These are phyloP conservation scores for Leucoraja erinaceus DNA, from an alignment of 2,113 vertebrate genomes.

Conservation along the genomic window DNA sequence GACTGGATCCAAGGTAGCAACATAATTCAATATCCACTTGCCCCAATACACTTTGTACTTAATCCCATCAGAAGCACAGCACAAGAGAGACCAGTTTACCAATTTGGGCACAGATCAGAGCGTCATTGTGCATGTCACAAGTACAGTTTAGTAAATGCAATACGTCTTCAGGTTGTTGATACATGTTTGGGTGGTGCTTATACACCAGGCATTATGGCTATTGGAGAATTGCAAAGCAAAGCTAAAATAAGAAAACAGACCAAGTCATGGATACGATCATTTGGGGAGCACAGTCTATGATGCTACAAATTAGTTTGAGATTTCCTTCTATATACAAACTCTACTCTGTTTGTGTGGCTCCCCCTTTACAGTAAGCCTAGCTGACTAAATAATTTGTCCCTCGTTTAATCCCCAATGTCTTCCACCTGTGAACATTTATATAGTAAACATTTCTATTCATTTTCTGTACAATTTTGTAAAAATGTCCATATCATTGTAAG, in stretches of 20 bases:
- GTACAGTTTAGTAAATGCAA: conserved; percentile 3
- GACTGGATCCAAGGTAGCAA: conserved; percentile 9
- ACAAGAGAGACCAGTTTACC: not conserved
- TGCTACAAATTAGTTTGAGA: conserved; percentile 7
- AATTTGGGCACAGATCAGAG: not conserved
- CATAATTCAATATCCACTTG: not conserved
- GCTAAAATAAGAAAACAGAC: not conserved
- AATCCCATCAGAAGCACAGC: not conserved
- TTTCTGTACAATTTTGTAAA: conserved; percentile 12
- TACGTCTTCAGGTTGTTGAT: not conserved
- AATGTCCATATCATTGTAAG: not conserved
- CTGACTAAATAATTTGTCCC: not conserved
- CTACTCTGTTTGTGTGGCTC: not conserved
- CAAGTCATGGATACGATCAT: not conserved
- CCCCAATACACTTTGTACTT: not conserved
- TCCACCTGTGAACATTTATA: not conserved
- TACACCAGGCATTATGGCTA: too few relatives aligned
- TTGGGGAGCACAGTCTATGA: not conserved
- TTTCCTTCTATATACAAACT: not conserved
- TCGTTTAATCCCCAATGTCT: not conserved
- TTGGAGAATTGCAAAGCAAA: not conserved
- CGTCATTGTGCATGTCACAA: not conserved
- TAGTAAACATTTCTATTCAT: not conserved
- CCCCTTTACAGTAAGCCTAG: not conserved
- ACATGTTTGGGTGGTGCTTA: not conserved